phyloP scores from a whole-genome alignment of 2,113 vertebrate genomes.

The Cephalopterus ornatus region DNA sequence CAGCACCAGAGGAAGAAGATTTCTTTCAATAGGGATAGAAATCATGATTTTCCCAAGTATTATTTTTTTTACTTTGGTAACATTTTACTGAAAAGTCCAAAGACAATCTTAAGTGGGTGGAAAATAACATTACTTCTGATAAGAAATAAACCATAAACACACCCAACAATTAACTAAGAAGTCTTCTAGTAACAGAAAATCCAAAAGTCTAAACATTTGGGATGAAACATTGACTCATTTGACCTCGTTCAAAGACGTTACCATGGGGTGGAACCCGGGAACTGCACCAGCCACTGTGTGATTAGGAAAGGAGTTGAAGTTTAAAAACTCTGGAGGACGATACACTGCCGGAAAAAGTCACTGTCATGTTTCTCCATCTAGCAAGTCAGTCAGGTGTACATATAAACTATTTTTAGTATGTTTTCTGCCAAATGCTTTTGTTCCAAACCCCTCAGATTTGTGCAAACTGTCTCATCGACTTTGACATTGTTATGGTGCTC shows the following conservation, averaged over 20 bases:
- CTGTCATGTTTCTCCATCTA: not conserved
- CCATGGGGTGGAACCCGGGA: fast-evolving
- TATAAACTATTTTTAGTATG: fast-evolving
- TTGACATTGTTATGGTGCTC: not conserved
- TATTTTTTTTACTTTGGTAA: not conserved
- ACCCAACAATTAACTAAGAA: not conserved
- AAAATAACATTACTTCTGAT: not conserved
- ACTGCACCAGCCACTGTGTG: not conserved
- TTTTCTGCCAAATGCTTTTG: not conserved
- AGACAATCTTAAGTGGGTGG: fast-evolving
- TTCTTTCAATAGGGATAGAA: not conserved
- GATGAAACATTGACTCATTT: not conserved
- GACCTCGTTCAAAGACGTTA: not conserved
- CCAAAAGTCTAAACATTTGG: not conserved
- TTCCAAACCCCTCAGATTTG: fast-evolving
- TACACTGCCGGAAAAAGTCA: not conserved
- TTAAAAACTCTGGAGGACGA: not conserved
- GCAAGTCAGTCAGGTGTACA: not conserved
- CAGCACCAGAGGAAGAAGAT: not conserved
- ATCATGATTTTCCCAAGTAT: fast-evolving
- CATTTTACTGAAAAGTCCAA: not conserved
- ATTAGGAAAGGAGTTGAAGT: not conserved
- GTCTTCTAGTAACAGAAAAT: not conserved
- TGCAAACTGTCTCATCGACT: not conserved
- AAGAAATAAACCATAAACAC: not conserved